Base-by-base conservation (phyloP, 2,113 vertebrate genomes). In the Mormyrus lacerda region DNA sequence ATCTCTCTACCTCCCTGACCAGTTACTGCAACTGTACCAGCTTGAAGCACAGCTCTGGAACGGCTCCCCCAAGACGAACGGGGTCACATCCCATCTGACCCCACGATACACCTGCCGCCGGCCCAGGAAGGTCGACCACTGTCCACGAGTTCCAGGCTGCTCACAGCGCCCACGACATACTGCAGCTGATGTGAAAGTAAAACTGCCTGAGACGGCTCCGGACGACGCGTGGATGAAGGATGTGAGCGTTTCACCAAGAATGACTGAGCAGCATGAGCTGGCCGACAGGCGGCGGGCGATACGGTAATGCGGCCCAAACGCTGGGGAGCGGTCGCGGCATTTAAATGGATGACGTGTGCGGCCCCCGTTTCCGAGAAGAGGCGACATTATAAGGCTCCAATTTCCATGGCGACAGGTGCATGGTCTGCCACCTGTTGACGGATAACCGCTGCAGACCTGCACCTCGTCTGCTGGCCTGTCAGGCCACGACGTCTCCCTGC, bases 1-100 rank as follows among this genome's bases (percentile, higher is more conserved):
- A 48, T 2, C 47, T 48, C 50, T 17, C 13, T 90, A n/a, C 69
- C n/a, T 90, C 45, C 89, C 51, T 9, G 89, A 91, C 47, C 47
- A 9, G 10, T 48, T 48, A 58, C 55, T 3, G 42, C 2, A 24
- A 90, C 86, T 55, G 4, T 42, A 11, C 13, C 61, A 65, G 31
- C 44, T 48, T 17, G 53, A 39, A 13, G 61, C 4, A 61, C 53
- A 11, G 11, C 13, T 24, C 35, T 11, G 51, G 39, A 44, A 8
- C 31, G 13, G 7, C 3, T 6, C 31, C 42, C 69, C 3, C 35
- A 69, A 31, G 61, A 69, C 10, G 3, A 69, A 69, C 31, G 61
- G n/a, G 61, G 2, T 27, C 61, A 27, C 61, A 27, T 10, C 27
- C 61, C 61, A 27, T 31, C 27, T 13, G 61, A 13, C 10, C 61